Evolutionary conservation across 2,113 vertebrate species (phyloP), one percentile per base, ranked within the genome.

Genomic region (Suricata suricatta): DNA sequence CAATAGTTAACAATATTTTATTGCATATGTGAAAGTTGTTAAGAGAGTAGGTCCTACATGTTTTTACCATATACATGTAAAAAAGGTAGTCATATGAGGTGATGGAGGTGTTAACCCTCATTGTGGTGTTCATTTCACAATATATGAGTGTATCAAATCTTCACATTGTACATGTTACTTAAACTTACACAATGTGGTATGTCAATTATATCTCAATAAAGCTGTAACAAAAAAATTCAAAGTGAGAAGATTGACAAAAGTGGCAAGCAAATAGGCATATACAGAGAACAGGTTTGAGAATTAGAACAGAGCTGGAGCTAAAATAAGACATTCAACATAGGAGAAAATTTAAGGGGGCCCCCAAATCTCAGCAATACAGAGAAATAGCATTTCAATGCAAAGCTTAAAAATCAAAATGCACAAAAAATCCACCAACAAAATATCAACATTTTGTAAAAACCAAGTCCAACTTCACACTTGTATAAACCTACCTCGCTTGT

Each of bases 401-500:
- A 19, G 35, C 71, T 74, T 76, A 19, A 52, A 57, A 95, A 63
- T 66, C 1, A 79, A 92, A 93, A 68, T 95, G n/a, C 5, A 80
- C 33, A 52, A 82, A 66, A 77, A 57, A 27, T 57, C 1, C 7
- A 4, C 44, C 9, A 84, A 72, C 0, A 63, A 89, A 76, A 41
- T 76, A 71, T 2, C 27, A 95, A 96, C 64, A 84, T 83, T 17
- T 72, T 47, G 57, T 38, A 25, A 84, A 90, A 27, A 23, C 7
- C 52, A 25, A 0, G 9, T 60, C 44, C 38, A 81, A 5, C 3
- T 23, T 10, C 64, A 2, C 74, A 21, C 50, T 86, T 76, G 7
- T 7, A 29, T 3, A 57, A 4, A 12, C 13, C 1, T 68, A 3
- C 15, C 6, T 41, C 68, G 31, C 8, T n/a, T 17, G 0, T 7